Evolutionary conservation across 2,888 invertebrate genomes (phyloP).

Genomic region (Dasysyrphus tricinctus): DNA sequence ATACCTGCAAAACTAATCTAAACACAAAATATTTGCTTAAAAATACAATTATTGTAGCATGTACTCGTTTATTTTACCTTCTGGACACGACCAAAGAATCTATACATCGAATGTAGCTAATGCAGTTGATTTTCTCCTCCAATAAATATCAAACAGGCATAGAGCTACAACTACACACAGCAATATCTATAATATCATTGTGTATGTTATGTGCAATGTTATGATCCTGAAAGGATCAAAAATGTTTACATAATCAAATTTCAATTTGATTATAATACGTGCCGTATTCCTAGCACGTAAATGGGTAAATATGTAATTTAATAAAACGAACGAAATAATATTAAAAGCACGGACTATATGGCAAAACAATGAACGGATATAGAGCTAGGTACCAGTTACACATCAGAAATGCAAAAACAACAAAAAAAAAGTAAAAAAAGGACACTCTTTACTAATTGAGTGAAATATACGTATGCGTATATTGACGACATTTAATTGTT

Average conservation of each 20-base stretch:
- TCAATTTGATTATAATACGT: slow-evolving; percentile 71
- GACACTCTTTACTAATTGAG: slow-evolving; percentile 51
- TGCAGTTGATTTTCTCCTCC: slow-evolving; percentile 28
- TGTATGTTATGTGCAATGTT: slow-evolving; percentile 17
- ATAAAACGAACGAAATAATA: slow-evolving; percentile 51
- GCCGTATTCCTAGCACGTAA: slow-evolving; percentile 65
- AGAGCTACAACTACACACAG: neutral
- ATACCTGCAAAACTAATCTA: slow-evolving; percentile 16
- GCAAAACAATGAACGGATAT: slow-evolving; percentile 3
- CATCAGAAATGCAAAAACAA: neutral
- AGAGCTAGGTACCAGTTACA: neutral
- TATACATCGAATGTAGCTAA: neutral
- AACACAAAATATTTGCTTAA: slow-evolving; percentile 56
- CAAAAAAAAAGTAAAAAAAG: slow-evolving; percentile 1
- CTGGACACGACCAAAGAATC: neutral
- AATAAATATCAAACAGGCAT: slow-evolving; percentile 13
- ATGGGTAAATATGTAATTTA: slow-evolving; percentile 65
- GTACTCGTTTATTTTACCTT: slow-evolving; percentile 3
- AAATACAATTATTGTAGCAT: slow-evolving; percentile 49
- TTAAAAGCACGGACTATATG: slow-evolving; percentile 21
- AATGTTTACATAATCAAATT: slow-evolving; percentile 72
- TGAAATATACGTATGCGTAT: slow-evolving; percentile 41
- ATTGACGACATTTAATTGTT: slow-evolving; percentile 43
- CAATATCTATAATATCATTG: neutral
- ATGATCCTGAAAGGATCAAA: slow-evolving; percentile 65